Base-by-base conservation (phyloP, 2,888 invertebrate species). In the Diarsia dahlii region DNA sequence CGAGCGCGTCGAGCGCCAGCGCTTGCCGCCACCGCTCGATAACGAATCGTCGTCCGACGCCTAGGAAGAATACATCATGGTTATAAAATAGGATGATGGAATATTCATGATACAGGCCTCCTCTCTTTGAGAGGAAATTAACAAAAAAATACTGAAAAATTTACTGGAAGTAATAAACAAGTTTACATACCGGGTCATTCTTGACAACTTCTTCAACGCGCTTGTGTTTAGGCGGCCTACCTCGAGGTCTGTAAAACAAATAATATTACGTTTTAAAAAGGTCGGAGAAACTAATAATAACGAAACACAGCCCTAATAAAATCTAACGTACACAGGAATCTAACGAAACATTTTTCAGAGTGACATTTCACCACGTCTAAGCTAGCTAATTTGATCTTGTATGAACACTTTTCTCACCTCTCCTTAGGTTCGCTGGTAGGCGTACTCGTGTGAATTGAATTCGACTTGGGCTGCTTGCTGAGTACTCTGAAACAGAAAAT, bases 1-100 rank as follows among this genome's bases (percentile, higher is more conserved):
- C 98, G 98, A 94, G 98, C 95, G 93, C 20, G 90, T 66, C 63
- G 88, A 89, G 73, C 94, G 94, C 93, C 93, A 93, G 23, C 94
- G 93, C 90, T 94, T 94, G 80, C 89, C 91, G 80, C 91, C 91
- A 76, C 91, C 89, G 76, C 95, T 95, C 39, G 93, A 94, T n/a
- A 93, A 71, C 0, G 96, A 96, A 54, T 96, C 96, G 58, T 96
- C 96, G 81, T 96, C 96, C 0, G 96, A 96, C 18, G 86, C 91
- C 95, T 95, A 87, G 1, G 10, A 45, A 9, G 20, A 18, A 20
- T 74, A 54, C 20, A 15, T 20, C 5, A 23, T 67, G 34, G 1
- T 68, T 2, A 54, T 68, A 2, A 54, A 50, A 66, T 20, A 66
- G 12, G 48, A 15, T 23, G 5, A 18, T 23, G 18, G 13, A 39